Conservation (phyloP, 2,888 invertebrate species). For the Heteromyza rotundicornis region DNA sequence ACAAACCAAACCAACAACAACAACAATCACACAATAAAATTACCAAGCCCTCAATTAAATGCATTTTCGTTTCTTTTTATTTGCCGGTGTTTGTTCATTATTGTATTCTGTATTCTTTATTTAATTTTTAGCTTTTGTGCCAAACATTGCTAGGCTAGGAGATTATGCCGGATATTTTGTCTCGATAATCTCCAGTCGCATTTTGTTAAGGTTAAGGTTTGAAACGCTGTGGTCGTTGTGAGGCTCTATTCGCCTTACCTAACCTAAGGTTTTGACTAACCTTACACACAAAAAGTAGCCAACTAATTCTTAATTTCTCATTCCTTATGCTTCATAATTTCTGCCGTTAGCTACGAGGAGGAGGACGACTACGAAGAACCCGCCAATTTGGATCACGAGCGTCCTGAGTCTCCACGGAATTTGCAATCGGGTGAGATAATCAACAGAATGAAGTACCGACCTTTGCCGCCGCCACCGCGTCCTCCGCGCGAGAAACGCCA, state of each 20-base stretch:
- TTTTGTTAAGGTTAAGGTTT: too few species aligned
- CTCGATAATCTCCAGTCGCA: too few species aligned
- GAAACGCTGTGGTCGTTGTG: too few species aligned
- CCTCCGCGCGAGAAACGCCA: conserved; percentile 73
- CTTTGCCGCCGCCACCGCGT: conserved; percentile 84
- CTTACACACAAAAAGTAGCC: too few species aligned
- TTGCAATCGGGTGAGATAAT: conserved; percentile 78
- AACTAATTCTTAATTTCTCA: background rate
- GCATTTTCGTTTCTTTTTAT: too few species aligned
- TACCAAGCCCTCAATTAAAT: conserved; percentile 30
- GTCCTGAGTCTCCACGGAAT: conserved; percentile 65
- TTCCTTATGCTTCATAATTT: background rate
- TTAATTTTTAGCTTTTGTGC: conserved; percentile 25
- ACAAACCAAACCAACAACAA: conserved; percentile 12
- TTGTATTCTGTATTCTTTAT: conserved; percentile 29
- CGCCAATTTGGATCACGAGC: conserved; percentile 45
- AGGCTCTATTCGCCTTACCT: too few species aligned
- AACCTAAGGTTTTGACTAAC: too few species aligned
- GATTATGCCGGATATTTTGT: too few species aligned
- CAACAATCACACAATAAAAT: conserved; percentile 31
- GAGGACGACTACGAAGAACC: conserved; percentile 66
- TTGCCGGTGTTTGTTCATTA: conserved; percentile 1
- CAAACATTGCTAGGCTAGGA: too few species aligned
- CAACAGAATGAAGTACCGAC: conserved; percentile 83
- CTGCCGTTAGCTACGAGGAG: conserved; percentile 41